A percentile compares a stretch with the other conserved stretches of the same genome.
Evolutionary conservation across 1,140 invertebrate genomes (phyloP).

Genomic region (Nasonia vitripennis): DNA sequence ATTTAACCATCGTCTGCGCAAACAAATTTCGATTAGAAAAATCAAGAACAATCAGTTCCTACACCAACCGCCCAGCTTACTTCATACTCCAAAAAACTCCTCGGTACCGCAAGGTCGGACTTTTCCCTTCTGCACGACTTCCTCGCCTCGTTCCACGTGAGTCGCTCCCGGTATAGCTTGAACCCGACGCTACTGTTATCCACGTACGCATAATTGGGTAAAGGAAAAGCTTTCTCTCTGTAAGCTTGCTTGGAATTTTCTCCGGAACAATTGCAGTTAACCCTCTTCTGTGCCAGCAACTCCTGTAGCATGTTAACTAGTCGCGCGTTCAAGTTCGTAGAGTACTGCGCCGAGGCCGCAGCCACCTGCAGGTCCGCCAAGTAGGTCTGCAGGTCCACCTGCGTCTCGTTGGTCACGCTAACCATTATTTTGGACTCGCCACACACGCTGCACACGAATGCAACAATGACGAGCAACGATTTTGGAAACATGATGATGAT

Average conservation of each 20-base stretch:
- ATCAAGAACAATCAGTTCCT: too few species aligned
- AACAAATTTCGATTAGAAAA: too few species aligned
- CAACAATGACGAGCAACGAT: background rate
- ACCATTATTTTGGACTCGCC: constrained; percentile 7
- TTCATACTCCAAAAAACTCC: background rate
- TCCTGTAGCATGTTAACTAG: background rate
- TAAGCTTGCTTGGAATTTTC: background rate
- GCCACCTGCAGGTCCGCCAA: background rate
- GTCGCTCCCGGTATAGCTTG: background rate
- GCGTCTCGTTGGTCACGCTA: background rate
- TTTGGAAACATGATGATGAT: background rate
- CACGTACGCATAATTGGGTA: background rate
- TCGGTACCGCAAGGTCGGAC: constrained; percentile 56
- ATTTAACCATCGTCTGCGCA: too few species aligned
- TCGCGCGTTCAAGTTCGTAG: background rate
- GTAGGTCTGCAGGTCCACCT: background rate
- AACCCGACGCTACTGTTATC: background rate
- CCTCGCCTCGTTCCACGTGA: constrained; percentile 31
- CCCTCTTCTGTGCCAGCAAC: background rate
- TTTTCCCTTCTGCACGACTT: background rate
- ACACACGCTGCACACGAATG: background rate
- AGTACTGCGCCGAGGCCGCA: background rate
- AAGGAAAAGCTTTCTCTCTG: background rate
- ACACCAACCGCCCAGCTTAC: background rate
- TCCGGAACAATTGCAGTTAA: background rate